phyloP scores from a whole-genome alignment of 2,797 vertebrate species.

The Gymnothorax javanicus region DNA sequence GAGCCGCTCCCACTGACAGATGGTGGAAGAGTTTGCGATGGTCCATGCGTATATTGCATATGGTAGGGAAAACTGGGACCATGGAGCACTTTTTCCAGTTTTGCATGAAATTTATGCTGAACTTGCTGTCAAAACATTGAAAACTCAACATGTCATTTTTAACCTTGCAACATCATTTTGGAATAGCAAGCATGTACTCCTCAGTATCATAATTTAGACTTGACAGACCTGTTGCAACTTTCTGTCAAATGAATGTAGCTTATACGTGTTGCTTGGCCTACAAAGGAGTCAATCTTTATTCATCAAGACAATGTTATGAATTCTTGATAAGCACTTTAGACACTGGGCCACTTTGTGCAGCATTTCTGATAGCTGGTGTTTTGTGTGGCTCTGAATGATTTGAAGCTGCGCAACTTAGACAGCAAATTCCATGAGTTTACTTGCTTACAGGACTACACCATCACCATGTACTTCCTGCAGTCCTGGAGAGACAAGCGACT shows the following conservation, averaged over 20 bases:
- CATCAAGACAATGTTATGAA: background rate
- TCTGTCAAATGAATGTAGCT: no score
- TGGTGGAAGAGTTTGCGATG: no score
- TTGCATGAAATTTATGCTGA: background rate
- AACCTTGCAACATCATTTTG: background rate
- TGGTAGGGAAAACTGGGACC: no score
- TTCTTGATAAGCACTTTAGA: background rate
- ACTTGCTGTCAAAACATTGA: background rate
- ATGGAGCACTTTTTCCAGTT: background rate
- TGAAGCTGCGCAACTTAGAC: background rate
- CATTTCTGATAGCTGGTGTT: background rate
- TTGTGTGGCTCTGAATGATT: background rate
- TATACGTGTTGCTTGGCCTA: no score
- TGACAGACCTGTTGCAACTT: no score
- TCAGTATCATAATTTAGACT: no score
- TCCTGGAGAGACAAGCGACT: conserved; percentile 92
- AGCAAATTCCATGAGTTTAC: background rate
- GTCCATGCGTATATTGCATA: no score
- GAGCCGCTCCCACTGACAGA: no score
- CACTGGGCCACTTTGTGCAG: background rate
- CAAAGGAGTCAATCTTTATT: background rate
- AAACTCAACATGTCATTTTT: background rate
- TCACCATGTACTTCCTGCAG: conserved; percentile 93
- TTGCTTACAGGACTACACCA: conserved; percentile 84
- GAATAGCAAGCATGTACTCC: background rate